phyloP scores from a whole-genome alignment of 2,797 vertebrate genomes.

The Trichosurus vulpecula region DNA sequence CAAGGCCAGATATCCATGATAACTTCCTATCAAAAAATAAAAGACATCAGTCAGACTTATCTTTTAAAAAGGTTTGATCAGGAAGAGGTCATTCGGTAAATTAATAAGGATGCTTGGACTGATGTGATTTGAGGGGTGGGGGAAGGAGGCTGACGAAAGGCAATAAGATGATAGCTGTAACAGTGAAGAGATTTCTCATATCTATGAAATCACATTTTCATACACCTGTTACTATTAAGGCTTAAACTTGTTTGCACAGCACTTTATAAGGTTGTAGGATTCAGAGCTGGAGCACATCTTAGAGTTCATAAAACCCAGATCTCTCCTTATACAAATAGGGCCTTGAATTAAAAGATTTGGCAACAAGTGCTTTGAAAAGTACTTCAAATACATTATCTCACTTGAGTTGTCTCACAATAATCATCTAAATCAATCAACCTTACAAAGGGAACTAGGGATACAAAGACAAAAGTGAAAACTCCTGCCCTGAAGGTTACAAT shows the following conservation, averaged over 20 bases:
- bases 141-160: neutral
- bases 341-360: neutral
- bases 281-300: neutral
- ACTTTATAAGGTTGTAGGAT: neutral
- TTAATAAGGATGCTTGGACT: neutral
- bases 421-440: neutral
- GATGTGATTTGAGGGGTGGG: slow-evolving; percentile 28
- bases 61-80: neutral
- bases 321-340: neutral
- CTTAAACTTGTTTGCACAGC: neutral
- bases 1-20: neutral
- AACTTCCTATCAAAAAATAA: neutral
- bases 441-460: neutral
- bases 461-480: neutral
- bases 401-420: neutral
- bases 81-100: neutral
- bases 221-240: neutral
- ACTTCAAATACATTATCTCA: neutral
- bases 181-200: neutral
- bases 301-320: neutral
- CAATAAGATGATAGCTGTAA: neutral
- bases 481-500: neutral
- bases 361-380: neutral
- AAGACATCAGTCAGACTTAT: neutral
- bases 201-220: neutral